Percentiles rank a stretch among this genome's conserved stretches.
phyloP scores from a whole-genome alignment of 2,888 invertebrate species.

The Amblyteles armatorius region DNA sequence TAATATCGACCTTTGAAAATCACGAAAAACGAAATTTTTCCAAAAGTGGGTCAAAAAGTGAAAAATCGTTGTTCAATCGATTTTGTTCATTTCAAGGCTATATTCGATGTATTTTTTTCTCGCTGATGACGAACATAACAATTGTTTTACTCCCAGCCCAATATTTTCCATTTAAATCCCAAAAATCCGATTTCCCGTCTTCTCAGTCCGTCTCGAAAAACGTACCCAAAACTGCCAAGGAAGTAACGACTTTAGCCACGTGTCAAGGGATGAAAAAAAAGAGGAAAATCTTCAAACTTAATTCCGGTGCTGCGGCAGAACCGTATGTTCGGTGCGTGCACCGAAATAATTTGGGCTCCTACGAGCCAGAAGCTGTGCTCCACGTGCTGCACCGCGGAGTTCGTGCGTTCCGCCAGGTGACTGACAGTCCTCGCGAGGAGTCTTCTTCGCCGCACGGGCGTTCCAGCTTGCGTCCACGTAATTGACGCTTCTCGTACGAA shows the following conservation, averaged over 20 bases:
- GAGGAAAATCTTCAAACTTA: background rate
- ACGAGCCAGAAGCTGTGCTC: constrained; percentile 42
- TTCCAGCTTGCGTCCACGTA: background rate
- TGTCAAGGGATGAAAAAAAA: background rate
- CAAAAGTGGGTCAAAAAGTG: too few species aligned
- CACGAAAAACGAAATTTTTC: too few species aligned
- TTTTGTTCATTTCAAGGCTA: too few species aligned
- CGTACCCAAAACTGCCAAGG: background rate
- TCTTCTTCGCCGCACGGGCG: constrained; percentile 1
- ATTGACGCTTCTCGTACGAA: background rate
- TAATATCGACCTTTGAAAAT: too few species aligned
- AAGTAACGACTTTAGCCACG: background rate
- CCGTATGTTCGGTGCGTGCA: constrained; percentile 48
- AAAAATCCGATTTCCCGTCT: too few species aligned
- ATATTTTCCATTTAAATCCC: too few species aligned
- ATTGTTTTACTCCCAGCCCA: too few species aligned
- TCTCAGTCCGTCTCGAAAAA: background rate
- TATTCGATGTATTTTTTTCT: too few species aligned
- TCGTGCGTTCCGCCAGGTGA: constrained; percentile 41
- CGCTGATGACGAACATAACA: too few species aligned
- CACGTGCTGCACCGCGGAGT: constrained; percentile 46
- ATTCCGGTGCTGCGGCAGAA: constrained; percentile 5
- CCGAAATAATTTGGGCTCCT: constrained; percentile 41
- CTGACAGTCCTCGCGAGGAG: constrained; percentile 15
- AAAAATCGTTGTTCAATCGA: too few species aligned